These are phyloP conservation scores for Alosa sapidissima DNA, from an alignment of 2,797 vertebrate species.

Conservation along the genomic window DNA sequence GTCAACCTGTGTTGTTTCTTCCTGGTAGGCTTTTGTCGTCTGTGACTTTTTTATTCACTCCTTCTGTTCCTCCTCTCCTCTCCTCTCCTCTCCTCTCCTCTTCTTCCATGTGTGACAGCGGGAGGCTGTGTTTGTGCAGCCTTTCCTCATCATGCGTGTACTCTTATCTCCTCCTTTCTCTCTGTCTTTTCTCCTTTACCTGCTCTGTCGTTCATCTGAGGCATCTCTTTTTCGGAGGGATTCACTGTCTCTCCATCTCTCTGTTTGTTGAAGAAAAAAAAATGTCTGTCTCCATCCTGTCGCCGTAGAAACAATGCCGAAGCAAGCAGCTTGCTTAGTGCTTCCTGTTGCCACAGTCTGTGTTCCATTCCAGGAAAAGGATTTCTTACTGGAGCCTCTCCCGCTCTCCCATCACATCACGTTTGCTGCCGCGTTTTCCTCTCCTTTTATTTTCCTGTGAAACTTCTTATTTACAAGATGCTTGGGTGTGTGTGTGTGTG, in stretches of 20 bases:
- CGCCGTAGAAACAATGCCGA: constrained; percentile 50
- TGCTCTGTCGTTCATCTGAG: neutral
- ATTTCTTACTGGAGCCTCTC: neutral
- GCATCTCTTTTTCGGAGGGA: neutral
- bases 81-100: neutral
- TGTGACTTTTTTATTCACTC: neutral
- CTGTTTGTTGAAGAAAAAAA: neutral
- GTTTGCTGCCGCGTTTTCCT: neutral
- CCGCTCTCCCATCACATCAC: neutral
- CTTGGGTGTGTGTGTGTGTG: constrained; percentile 9
- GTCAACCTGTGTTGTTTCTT: neutral
- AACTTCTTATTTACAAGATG: neutral
- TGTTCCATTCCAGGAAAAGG: constrained; percentile 45
- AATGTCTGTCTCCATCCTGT: constrained; percentile 44
- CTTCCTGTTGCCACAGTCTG: constrained; percentile 51
- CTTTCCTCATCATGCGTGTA: neutral
- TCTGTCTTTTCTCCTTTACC: neutral
- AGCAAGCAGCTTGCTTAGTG: constrained; percentile 35
- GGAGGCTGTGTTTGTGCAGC: neutral
- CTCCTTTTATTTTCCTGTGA: neutral
- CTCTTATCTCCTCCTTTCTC: constrained; percentile 12
- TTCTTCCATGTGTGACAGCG: neutral
- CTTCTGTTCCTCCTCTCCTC: neutral
- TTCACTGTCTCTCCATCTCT: neutral
- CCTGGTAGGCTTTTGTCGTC: neutral